A percentile compares a stretch with the other conserved stretches of the same genome.
phyloP scores from a whole-genome alignment of 2,888 invertebrate species.

The Troilus luridus region DNA sequence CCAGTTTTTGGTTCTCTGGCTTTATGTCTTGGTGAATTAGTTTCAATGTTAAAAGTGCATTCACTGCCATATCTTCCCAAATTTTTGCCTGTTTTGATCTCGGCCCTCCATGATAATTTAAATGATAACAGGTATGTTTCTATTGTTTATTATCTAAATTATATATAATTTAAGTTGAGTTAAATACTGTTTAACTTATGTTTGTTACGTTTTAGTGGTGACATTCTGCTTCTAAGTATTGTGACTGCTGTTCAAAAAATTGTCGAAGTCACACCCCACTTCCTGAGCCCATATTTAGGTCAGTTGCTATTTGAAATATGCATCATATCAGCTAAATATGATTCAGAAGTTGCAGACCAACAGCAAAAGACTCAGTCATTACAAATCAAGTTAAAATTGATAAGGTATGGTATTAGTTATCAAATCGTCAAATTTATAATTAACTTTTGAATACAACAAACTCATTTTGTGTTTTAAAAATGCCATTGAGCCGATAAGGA shows the following conservation, averaged over 20 bases:
- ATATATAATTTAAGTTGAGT: not conserved
- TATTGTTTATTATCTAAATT: not conserved
- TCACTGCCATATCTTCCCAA: conserved; percentile 81
- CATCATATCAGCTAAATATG: conserved; percentile 69
- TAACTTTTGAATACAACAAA: not conserved
- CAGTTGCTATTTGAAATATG: conserved; percentile 79
- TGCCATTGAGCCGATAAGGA: no score
- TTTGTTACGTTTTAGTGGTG: conserved; percentile 66
- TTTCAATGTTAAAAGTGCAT: conserved; percentile 81
- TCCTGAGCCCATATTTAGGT: conserved; percentile 87
- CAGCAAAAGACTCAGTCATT: conserved; percentile 60
- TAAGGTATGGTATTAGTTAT: conserved; percentile 65
- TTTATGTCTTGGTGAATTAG: conserved; percentile 85
- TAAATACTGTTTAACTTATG: not conserved
- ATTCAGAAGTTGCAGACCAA: conserved; percentile 55
- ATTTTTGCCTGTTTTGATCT: conserved; percentile 78
- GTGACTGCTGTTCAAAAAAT: conserved; percentile 86
- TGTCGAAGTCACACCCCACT: conserved; percentile 84
- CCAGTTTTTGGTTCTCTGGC: conserved; percentile 82
- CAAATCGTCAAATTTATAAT: not conserved
- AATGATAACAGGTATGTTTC: not conserved
- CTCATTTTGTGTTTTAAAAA: no score
- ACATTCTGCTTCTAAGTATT: conserved; percentile 78
- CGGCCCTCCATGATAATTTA: conserved; percentile 51
- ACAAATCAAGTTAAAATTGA: conserved; percentile 66